phyloP scores from a whole-genome alignment of 2,888 invertebrate species.

The Patella ulyssiponensis region DNA sequence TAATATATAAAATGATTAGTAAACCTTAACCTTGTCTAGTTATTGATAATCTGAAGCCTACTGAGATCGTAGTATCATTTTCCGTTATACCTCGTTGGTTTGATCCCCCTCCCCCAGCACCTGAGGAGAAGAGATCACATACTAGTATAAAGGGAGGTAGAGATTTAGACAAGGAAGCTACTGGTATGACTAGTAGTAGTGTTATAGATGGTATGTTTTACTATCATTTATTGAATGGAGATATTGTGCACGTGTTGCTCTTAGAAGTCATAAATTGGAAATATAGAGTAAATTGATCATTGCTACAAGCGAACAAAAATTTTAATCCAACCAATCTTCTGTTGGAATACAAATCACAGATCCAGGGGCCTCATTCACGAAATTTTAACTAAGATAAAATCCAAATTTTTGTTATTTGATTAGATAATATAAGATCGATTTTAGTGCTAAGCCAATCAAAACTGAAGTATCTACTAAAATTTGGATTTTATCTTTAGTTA shows the following conservation, averaged over 20 bases:
- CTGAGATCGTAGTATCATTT: constrained; percentile 69
- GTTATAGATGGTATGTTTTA: constrained; percentile 50
- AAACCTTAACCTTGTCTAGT: constrained; percentile 56
- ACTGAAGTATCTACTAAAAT: too few species aligned
- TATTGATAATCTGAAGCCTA: constrained; percentile 70
- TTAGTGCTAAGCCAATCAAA: too few species aligned
- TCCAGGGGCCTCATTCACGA: too few species aligned
- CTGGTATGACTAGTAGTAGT: constrained; percentile 61
- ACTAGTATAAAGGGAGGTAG: constrained; percentile 52
- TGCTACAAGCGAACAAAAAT: background rate
- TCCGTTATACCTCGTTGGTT: constrained; percentile 69
- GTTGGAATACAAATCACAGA: too few species aligned
- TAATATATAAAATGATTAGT: too few species aligned
- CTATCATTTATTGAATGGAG: background rate
- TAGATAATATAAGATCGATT: too few species aligned
- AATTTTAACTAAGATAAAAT: too few species aligned
- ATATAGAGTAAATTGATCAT: background rate
- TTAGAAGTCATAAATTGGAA: background rate
- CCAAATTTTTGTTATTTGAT: too few species aligned
- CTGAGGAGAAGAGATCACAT: constrained; percentile 63
- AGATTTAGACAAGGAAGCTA: constrained; percentile 62
- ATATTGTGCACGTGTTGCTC: too few species aligned
- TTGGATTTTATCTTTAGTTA: too few species aligned
- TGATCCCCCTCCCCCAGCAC: constrained; percentile 57
- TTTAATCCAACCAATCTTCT: too few species aligned